Evolutionary conservation across 2,888 invertebrate genomes (phyloP).

Genomic region (Melanchra persicariae): DNA sequence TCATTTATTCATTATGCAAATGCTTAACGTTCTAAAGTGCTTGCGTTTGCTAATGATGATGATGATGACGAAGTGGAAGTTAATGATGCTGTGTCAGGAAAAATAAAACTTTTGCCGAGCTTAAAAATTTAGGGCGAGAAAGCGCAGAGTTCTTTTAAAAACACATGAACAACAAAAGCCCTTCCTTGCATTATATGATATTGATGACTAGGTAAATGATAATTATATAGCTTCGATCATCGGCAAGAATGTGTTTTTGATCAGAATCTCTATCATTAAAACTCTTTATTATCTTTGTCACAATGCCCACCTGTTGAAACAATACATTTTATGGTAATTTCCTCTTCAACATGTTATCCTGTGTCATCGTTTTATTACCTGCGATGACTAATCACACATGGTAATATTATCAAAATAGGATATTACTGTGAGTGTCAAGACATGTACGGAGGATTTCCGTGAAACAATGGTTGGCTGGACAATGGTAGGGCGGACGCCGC

Average conservation of each 20-base stretch:
- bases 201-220: too few relatives aligned
- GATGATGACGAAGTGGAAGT: not conserved
- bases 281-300: slow-evolving; percentile 8
- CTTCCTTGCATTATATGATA: too few relatives aligned
- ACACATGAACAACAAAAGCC: not conserved
- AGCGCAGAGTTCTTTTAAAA: too few relatives aligned
- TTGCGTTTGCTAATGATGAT: not conserved
- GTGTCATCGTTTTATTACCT: slow-evolving; percentile 44
- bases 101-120: not conserved
- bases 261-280: slow-evolving; percentile 31
- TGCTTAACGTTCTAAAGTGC: not conserved
- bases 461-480: slow-evolving; percentile 86
- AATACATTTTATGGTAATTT: slow-evolving; percentile 31
- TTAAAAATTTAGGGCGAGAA: not conserved
- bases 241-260: slow-evolving; percentile 19
- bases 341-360: slow-evolving; percentile 39
- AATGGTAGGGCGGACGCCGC: slow-evolving; percentile 78
- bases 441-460: slow-evolving; percentile 84
- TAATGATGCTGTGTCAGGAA: slow-evolving; percentile 6
- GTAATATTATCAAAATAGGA: slow-evolving; percentile 71
- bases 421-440: slow-evolving; percentile 82
- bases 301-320: slow-evolving; percentile 43
- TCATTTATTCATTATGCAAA: not conserved
- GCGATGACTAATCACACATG: slow-evolving; percentile 61
- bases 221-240: slow-evolving; percentile 14